Evolutionary conservation across 2,888 invertebrate genomes (phyloP).

Genomic region (Drosophila demipolita): DNA sequence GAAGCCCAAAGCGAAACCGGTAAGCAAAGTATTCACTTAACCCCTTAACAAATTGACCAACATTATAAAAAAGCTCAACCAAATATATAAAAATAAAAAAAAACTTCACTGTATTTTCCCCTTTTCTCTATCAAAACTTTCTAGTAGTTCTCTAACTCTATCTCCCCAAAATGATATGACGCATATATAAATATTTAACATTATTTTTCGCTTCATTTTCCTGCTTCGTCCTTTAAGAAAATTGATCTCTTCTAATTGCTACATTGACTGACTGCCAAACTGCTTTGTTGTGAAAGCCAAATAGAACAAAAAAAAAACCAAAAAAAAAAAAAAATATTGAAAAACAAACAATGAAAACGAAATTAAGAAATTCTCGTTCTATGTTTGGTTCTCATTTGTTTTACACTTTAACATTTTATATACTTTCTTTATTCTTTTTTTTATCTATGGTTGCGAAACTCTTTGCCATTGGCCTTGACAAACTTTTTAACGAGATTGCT

Average conservation of each 20-base stretch:
- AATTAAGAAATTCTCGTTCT: slow-evolving; percentile 31
- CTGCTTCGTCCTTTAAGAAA: slow-evolving; percentile 31
- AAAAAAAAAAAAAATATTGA: not conserved
- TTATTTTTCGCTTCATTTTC: slow-evolving; percentile 40
- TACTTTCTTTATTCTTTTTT: slow-evolving; percentile 37
- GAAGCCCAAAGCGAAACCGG: slow-evolving; percentile 85
- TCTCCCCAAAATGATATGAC: slow-evolving; percentile 14
- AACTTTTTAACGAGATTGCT: slow-evolving; percentile 47
- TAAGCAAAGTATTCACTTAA: slow-evolving; percentile 65
- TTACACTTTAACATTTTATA: slow-evolving; percentile 20
- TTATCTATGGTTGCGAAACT: slow-evolving; percentile 49
- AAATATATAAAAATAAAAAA: not conserved
- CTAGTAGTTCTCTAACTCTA: slow-evolving; percentile 23
- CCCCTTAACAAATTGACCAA: not conserved
- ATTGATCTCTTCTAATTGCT: slow-evolving; percentile 52
- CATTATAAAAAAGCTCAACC: slow-evolving; percentile 14
- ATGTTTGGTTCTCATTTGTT: slow-evolving; percentile 13
- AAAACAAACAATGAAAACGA: slow-evolving; percentile 18
- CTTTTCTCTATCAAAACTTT: slow-evolving; percentile 17
- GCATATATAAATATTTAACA: slow-evolving; percentile 22
- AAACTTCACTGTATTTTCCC: slow-evolving; percentile 8
- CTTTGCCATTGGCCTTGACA: slow-evolving; percentile 52
- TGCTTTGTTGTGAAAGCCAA: slow-evolving; percentile 74
- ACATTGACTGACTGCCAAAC: slow-evolving; percentile 83
- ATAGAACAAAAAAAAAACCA: slow-evolving; percentile 12